A percentile compares a stretch with the other conserved stretches of the same genome.
phyloP scores from a whole-genome alignment of 2,113 vertebrate species.

The Xiphophorus hellerii region DNA sequence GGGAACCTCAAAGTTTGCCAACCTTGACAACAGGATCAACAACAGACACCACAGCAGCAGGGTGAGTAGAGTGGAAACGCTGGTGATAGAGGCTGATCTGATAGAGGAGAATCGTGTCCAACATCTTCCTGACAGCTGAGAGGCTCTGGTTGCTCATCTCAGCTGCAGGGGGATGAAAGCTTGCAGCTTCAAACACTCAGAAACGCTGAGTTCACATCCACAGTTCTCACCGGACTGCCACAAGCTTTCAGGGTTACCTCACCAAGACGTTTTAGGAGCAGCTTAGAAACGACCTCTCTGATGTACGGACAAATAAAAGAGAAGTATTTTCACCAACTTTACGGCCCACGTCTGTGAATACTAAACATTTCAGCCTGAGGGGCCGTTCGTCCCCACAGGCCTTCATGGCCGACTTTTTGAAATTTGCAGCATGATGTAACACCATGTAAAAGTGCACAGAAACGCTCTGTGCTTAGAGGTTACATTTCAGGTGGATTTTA shows the following conservation, averaged over 20 bases:
- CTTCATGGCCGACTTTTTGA: slow-evolving; percentile 32
- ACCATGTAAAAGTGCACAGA: slow-evolving; percentile 25
- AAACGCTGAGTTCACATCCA: neutral
- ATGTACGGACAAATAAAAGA: slow-evolving; percentile 28
- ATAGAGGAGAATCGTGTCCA: neutral
- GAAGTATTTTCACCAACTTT: slow-evolving; percentile 20
- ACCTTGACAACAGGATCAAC: slow-evolving; percentile 74
- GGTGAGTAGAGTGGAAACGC: slow-evolving; percentile 54
- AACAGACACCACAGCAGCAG: slow-evolving; percentile 62
- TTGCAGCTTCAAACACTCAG: neutral
- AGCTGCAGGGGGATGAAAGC: neutral
- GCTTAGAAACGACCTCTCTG: slow-evolving; percentile 30
- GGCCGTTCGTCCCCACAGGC: slow-evolving; percentile 29
- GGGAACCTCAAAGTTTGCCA: slow-evolving; percentile 77
- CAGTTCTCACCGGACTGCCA: neutral
- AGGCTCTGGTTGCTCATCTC: neutral
- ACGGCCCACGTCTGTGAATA: slow-evolving; percentile 34
- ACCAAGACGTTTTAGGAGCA: neutral
- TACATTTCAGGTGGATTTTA: neutral
- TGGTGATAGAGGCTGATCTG: neutral
- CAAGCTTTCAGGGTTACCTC: slow-evolving; percentile 13
- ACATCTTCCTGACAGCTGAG: neutral
- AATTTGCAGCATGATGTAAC: slow-evolving; percentile 53
- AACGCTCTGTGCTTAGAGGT: neutral
- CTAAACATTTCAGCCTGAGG: slow-evolving; percentile 42